Base-by-base conservation (phyloP, 2,113 vertebrate species). In the Indicator indicator region DNA sequence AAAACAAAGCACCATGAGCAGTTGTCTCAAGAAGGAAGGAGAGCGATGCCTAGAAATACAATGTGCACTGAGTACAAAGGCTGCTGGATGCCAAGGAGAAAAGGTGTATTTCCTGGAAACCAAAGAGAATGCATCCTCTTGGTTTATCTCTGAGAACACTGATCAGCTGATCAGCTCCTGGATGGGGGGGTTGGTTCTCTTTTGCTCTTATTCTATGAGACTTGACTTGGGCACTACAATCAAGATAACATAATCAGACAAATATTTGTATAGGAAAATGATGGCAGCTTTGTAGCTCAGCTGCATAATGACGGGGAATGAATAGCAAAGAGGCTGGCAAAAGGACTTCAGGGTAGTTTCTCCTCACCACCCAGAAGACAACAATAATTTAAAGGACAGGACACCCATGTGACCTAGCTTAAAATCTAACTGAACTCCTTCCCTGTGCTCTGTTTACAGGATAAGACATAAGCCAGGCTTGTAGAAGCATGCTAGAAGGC, bases 321-420 rank as follows among this genome's bases (percentile, higher is more conserved):
- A 86, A 65, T 9, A 86, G 36, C 1, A 32, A 77, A 86, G n/a
- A 88, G 9, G 17, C 16, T 69, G 17, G 58, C 38, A 72, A 58
- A 91, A 69, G 62, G 42, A 72, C 83, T 87, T 23, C 14, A 78
- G 20, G 30, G 6, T 58, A 38, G 23, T 24, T 79, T 83, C 32
- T 65, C 17, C 50, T 74, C 2, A 2, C 9, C 42, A 67, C 16
- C 11, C 5, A 46, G n/a, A 55, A 13, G 18, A 82, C 77, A 9
- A 65, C 7, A 46, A 90, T 27, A 8, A 52, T 68, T 90, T 69
- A 78, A 24, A 9, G 55, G 15, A 52, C 18, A 48, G 59, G 50
- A 48, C 26, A 76, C 5, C 60, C 9, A 36, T 0, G 0, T 0
- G 0, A 65, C 17, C 19, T 56, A 64, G 40, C 2, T 30, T 79